Conservation (phyloP, 2,113 vertebrate species). For the Forbesichthys papilliferus region DNA sequence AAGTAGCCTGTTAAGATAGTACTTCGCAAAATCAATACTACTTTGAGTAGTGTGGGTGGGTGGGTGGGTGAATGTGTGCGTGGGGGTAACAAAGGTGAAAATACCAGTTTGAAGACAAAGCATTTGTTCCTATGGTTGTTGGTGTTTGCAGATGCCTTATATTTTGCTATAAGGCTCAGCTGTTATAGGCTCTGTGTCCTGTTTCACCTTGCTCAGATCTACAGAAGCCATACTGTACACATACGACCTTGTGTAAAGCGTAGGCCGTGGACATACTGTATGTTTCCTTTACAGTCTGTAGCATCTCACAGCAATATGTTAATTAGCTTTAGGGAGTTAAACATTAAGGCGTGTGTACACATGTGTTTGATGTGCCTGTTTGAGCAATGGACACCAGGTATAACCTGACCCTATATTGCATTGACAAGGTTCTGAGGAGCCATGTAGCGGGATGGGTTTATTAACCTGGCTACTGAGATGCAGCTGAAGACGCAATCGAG, state of each 20-base stretch:
- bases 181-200: background rate
- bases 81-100: background rate
- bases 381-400: background rate
- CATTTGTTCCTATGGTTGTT: too few relatives aligned
- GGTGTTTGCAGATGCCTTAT: too few relatives aligned
- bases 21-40: background rate
- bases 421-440: background rate
- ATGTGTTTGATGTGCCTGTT: background rate
- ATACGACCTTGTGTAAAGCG: conserved; percentile 2
- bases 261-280: background rate
- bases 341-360: background rate
- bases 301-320: conserved; percentile 36
- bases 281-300: background rate
- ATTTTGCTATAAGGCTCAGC: background rate
- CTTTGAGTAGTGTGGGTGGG: background rate
- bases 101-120: too few relatives aligned
- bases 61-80: background rate
- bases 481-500: too few relatives aligned
- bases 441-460: too few relatives aligned
- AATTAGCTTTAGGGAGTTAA: conserved; percentile 23
- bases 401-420: background rate
- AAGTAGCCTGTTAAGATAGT: too few relatives aligned
- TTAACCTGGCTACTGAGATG: too few relatives aligned
- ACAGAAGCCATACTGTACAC: background rate
- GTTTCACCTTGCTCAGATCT: background rate